Base-by-base conservation (phyloP, 2,888 invertebrate genomes). In the Dascillus cervinus region DNA sequence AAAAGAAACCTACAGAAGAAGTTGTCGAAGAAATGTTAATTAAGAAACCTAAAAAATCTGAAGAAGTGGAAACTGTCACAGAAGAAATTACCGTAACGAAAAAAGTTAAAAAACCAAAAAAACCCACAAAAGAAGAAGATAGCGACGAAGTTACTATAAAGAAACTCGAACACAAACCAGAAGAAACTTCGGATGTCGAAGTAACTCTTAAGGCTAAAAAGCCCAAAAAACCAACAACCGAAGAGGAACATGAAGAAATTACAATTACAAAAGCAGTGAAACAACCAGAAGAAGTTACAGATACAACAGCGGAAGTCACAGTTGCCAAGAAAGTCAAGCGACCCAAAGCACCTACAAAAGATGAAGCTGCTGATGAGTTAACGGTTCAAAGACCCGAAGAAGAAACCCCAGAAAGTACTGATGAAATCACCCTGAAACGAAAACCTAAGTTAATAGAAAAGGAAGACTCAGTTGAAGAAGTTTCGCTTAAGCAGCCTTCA, bases 221-320 rank as follows among this genome's bases (percentile, higher is more conserved):
- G 21, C 27, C 30, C 12, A 52, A 34, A 44, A 47, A 53, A 46
- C 53, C 52, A 30, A 43, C 41, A 4, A 50, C 56, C 22, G 56
- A 59, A 32, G 64, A 71, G 41, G 63, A 62, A 26, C 59, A 56
- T 2, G 69, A 70, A 34, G 70, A 72, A 44, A 50, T 69, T 11
- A 55, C 65, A 23, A 43, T 58, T 44, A 50, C 66, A 54, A 61
- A 59, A 58, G 43, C 50, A 11, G 39, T 49, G 22, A 47, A 50
- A 43, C 8, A 22, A 17, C 5, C 17, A 17, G 8, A 4, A 6
- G 17, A 17, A 6, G 4, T 8, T 17, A 4, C 17, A 32, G 64
- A 71, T 41, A 62, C 62, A 26, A 59, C 56, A 2, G 69, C 70
- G 34, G 70, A 72, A 44, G 50, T 69, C 11, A 55, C 65, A 23